Evolutionary conservation across 2,888 invertebrate genomes (phyloP).

Genomic region (Aporophyla lueneburgensis): DNA sequence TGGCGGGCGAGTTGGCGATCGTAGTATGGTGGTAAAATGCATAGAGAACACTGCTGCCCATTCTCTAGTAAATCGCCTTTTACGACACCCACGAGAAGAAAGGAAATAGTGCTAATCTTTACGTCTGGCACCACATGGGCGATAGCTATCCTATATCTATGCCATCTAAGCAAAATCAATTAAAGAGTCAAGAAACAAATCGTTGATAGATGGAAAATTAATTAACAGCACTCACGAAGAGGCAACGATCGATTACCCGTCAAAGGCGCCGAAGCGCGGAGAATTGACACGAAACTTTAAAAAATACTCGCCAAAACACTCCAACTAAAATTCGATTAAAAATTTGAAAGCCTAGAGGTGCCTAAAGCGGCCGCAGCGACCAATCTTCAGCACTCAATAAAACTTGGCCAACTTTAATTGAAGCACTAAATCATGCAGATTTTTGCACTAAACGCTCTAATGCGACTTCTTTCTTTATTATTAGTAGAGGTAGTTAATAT

Average conservation of each 20-base stretch:
- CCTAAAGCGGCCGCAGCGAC: conserved; percentile 14
- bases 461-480: conserved; percentile 68
- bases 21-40: too few relatives aligned
- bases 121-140: too few relatives aligned
- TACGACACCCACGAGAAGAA: too few relatives aligned
- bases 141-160: neutral
- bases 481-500: conserved; percentile 64
- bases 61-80: too few relatives aligned
- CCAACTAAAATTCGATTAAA: conserved; percentile 43
- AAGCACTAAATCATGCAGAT: conserved; percentile 64
- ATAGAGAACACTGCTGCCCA: too few relatives aligned
- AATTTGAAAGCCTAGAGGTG: conserved; percentile 31
- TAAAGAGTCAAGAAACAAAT: conserved; percentile 13
- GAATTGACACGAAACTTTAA: conserved; percentile 33
- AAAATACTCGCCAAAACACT: conserved; percentile 29
- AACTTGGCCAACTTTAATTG: conserved; percentile 65
- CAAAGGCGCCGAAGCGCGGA: conserved; percentile 14
- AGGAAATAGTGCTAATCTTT: too few relatives aligned
- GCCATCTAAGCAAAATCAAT: conserved; percentile 1
- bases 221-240: conserved; percentile 16
- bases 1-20: too few relatives aligned
- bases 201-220: conserved; percentile 30
- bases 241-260: conserved; percentile 22
- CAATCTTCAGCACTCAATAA: conserved; percentile 62
- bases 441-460: conserved; percentile 65